Percentiles rank a stretch among this genome's conserved stretches.
phyloP scores from a whole-genome alignment of 2,113 vertebrate species.

The Patagioenas fasciata region DNA sequence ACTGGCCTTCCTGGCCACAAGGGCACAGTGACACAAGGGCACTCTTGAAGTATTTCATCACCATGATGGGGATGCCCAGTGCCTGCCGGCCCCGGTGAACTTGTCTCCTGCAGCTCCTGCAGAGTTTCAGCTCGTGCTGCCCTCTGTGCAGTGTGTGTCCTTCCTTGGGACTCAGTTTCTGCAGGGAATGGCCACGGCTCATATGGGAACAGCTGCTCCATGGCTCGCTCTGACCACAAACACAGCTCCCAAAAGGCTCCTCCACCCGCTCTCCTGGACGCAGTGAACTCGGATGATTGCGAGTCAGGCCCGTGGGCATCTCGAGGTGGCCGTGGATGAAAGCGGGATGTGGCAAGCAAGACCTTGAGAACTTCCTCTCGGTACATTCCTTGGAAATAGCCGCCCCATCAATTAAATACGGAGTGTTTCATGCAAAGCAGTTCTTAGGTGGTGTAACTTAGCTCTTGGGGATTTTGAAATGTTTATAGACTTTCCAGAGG shows the following conservation, averaged over 20 bases:
- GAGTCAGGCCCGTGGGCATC: neutral
- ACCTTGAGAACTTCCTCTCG: neutral
- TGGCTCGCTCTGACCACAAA: neutral
- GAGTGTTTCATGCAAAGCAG: neutral
- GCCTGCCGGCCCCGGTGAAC: neutral
- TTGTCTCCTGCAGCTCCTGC: neutral
- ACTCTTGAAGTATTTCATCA: too few species aligned
- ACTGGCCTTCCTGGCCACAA: too few species aligned
- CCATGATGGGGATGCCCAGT: neutral
- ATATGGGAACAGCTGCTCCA: neutral
- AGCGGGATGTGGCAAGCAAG: neutral
- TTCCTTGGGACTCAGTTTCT: neutral
- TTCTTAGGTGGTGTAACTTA: conserved; percentile 31
- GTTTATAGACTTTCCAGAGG: conserved; percentile 64
- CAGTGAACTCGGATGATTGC: neutral
- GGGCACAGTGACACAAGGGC: too few species aligned
- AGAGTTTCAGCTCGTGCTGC: neutral
- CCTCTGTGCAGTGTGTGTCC: neutral
- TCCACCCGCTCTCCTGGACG: neutral
- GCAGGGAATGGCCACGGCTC: neutral
- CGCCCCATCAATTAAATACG: neutral
- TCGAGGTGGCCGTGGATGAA: neutral
- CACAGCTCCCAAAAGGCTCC: neutral
- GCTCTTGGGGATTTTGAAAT: conserved; percentile 44
- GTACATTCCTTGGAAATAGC: neutral